phyloP scores from a whole-genome alignment of 2,797 vertebrate genomes.

The Hemibagrus guttatus region DNA sequence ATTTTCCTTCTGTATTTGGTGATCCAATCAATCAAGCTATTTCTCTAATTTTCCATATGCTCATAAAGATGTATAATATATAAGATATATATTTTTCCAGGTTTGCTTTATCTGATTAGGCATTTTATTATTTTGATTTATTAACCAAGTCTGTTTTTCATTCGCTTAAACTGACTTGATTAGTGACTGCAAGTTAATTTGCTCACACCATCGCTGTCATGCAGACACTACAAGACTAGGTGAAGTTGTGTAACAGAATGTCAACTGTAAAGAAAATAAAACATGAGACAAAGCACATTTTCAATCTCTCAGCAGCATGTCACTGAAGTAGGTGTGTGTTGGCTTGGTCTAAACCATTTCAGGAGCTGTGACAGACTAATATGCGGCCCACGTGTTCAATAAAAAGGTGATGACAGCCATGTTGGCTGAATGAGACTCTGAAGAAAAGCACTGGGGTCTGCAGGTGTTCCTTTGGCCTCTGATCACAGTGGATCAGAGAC shows the following conservation, averaged over 20 bases:
- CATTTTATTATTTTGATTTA: background rate
- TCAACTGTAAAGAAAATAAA: conserved; percentile 31
- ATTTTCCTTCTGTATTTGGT: background rate
- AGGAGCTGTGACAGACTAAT: conserved; percentile 58
- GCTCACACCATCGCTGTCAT: background rate
- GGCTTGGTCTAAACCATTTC: conserved; percentile 46
- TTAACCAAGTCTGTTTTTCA: background rate
- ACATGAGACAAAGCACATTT: conserved; percentile 50
- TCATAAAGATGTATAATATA: background rate
- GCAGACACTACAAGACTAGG: background rate
- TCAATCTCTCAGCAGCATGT: conserved; percentile 49
- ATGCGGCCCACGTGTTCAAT: conserved; percentile 55
- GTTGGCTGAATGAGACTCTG: conserved; percentile 49
- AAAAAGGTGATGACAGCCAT: conserved; percentile 60
- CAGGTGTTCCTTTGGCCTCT: conserved; percentile 53
- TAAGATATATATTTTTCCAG: background rate
- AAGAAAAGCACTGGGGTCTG: conserved; percentile 48
- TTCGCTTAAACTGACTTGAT: background rate
- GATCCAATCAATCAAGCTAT: background rate
- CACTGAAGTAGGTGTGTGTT: conserved; percentile 28
- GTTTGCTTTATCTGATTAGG: background rate
- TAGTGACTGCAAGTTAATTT: background rate
- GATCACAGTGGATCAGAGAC: conserved; percentile 32
- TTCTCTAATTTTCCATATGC: background rate
- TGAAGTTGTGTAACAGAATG: conserved; percentile 23